phyloP scores from a whole-genome alignment of 2,113 vertebrate genomes.

The Pseudopodoces humilis region DNA sequence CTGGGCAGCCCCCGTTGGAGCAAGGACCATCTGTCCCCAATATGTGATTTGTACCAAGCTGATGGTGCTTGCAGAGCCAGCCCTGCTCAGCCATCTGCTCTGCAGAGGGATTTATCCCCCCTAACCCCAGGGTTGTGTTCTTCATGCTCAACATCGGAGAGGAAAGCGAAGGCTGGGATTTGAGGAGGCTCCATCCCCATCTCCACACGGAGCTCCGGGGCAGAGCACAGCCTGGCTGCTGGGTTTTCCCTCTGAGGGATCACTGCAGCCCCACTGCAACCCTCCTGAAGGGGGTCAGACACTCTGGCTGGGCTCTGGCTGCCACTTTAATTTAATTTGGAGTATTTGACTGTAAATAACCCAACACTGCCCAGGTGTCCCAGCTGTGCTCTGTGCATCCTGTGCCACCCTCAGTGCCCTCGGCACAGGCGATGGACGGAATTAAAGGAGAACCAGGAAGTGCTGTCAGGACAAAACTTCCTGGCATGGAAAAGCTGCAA shows the following conservation, averaged over 20 bases:
- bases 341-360: background rate
- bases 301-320: background rate
- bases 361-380: background rate
- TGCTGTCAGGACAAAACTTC: background rate
- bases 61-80: background rate
- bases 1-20: background rate
- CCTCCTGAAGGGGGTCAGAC: background rate
- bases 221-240: background rate
- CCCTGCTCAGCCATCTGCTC: background rate
- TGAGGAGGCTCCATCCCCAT: background rate
- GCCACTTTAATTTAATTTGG: background rate
- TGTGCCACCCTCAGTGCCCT: background rate
- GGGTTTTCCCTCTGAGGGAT: background rate
- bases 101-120: background rate
- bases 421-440: fast-evolving
- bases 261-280: background rate
- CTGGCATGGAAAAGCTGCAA: background rate
- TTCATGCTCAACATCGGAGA: fast-evolving
- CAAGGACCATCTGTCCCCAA: background rate
- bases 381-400: background rate
- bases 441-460: background rate
- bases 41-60: background rate
- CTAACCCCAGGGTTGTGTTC: background rate
- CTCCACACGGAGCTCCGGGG: fast-evolving
- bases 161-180: background rate